Conservation (phyloP, 2,797 vertebrate species). For the Bufotes viridis region DNA sequence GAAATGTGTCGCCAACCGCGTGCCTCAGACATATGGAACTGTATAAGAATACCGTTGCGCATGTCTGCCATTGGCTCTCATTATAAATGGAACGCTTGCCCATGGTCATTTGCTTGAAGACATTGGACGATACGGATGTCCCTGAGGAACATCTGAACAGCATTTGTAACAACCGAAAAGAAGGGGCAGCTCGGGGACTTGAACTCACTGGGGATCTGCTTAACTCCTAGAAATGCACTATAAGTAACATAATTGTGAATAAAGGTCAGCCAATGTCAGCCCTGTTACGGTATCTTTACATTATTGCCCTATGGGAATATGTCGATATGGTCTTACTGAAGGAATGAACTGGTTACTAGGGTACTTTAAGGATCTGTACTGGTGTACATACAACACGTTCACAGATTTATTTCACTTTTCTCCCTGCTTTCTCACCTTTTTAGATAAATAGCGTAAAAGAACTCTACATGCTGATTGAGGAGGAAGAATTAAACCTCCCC, state of each 20-base stretch:
- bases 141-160: not conserved
- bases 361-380: not conserved
- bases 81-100: not conserved
- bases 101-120: not conserved
- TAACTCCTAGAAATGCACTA: not conserved
- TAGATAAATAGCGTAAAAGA: slow-evolving; percentile 97
- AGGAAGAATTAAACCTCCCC: slow-evolving; percentile 84
- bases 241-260: not conserved
- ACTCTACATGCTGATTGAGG: slow-evolving; percentile 89
- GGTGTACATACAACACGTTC: not conserved
- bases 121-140: not conserved
- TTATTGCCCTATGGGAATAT: not conserved
- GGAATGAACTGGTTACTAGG: not conserved
- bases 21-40: too few species aligned
- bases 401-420: not conserved
- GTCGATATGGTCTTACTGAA: not conserved
- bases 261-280: too few species aligned
- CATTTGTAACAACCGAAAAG: not conserved
- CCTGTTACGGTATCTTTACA: too few species aligned
- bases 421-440: slow-evolving; percentile 14
- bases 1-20: too few species aligned
- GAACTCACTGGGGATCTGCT: not conserved
- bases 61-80: too few species aligned
- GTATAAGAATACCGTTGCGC: too few species aligned
- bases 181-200: not conserved